Percentiles rank a stretch among this genome's conserved stretches.
Conservation (phyloP, 23 tunicate species). For the Diplosoma virens region DNA sequence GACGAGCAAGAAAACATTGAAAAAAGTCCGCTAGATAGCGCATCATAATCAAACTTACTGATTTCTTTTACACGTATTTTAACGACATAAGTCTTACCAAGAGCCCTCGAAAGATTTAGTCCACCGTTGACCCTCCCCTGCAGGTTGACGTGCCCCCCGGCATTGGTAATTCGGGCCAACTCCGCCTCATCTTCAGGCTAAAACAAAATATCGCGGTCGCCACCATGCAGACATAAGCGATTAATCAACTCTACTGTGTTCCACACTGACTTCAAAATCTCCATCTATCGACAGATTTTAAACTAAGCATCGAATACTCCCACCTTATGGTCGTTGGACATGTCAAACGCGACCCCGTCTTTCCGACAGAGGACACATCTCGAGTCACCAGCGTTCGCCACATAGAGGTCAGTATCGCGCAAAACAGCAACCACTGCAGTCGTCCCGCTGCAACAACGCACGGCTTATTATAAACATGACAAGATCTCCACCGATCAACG, state of each 20-base stretch:
- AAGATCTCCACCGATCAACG: too few species aligned
- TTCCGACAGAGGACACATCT: slow-evolving; percentile 81
- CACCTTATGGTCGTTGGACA: slow-evolving; percentile 94
- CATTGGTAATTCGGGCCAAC: slow-evolving; percentile 58
- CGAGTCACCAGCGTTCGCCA: slow-evolving; percentile 96
- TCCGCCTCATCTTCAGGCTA: slow-evolving; percentile 90
- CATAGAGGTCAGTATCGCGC: slow-evolving; percentile 41
- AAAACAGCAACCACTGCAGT: slow-evolving; percentile 86
- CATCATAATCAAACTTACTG: too few species aligned
- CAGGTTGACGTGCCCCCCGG: slow-evolving; percentile 87
- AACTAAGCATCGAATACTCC: not conserved
- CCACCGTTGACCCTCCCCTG: slow-evolving; percentile 96
- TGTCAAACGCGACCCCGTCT: slow-evolving; percentile 74
- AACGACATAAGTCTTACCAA: too few species aligned
- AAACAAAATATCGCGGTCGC: not conserved
- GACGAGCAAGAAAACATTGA: too few species aligned
- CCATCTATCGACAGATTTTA: not conserved
- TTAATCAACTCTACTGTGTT: not conserved
- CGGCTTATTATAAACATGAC: not conserved
- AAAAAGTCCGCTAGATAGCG: too few species aligned
- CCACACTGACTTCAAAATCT: not conserved
- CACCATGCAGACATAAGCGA: not conserved
- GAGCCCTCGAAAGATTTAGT: slow-evolving; percentile 72
- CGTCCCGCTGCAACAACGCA: slow-evolving; percentile 66
- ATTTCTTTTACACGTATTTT: too few species aligned